Evolutionary conservation across 2,888 invertebrate genomes (phyloP), one percentile per base, ranked within the genome.

Genomic region (Lampropteryx suffumata): DNA sequence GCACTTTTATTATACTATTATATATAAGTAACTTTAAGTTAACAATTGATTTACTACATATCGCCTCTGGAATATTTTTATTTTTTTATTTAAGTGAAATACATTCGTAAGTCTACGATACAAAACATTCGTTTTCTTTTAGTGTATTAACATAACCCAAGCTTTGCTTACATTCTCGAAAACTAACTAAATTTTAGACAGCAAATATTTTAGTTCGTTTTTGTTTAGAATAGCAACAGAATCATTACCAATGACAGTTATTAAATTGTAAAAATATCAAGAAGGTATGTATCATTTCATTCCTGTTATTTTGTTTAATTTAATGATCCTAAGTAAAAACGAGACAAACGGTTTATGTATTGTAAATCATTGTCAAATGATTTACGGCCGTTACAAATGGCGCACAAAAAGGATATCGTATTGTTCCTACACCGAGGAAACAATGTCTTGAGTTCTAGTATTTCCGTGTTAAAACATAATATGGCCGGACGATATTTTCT

Each of bases 351-450:
- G 14, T 41, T 14, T 26, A 33, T 29, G 35, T 30, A 39, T 48
- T 43, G 48, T 59, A 57, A 59, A 56, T 55, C 49, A 44, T 36
- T 42, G 42, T 54, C 30, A 35, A 37, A 52, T 67, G 64, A 71
- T 70, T 67, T 69, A 70, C 55, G 51, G 46, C 48, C 46, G 49
- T 57, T 63, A 60, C 47, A 24, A 51, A 51, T 17, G 12, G 17
- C 12, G 40, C 17, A 56, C 50, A 55, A 61, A 50, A 50, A 49
- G 40, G 24, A 27, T 44, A 33, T 42, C 32, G 29, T 41, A 57
- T 55, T 67, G 44, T 51, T 51, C 42, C 21, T 14, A 40, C 27
- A 41, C 11, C 48, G 55, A 55, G 54, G 49, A 57, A 50, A 55
- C 39, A 55, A 40, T 60, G 65, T 63, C 60, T 59, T 32, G 13